Evolutionary conservation across 1,140 invertebrate genomes (phyloP).

Genomic region (Drosophila ercepeae): DNA sequence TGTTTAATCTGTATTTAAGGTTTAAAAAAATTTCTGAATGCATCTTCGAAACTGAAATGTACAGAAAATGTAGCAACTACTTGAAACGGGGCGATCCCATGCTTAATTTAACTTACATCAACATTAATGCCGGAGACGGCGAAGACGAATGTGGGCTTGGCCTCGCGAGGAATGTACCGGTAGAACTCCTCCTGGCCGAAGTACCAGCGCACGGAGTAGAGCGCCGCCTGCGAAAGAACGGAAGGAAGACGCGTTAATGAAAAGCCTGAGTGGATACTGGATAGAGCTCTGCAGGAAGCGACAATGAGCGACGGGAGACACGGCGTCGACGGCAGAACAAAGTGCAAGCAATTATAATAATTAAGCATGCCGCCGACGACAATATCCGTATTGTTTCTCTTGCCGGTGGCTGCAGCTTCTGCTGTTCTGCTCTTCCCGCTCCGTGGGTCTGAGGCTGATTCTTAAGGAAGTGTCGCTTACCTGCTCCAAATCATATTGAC

Average conservation of each 20-base stretch:
- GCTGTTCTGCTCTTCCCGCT: constrained; percentile 3
- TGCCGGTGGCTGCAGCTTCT: neutral
- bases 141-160: constrained; percentile 89
- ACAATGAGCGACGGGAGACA: constrained; percentile 15
- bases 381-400: constrained; percentile 29
- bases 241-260: constrained; percentile 62
- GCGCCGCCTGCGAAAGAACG: constrained; percentile 84
- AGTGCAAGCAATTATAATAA: constrained; percentile 81
- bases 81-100: constrained; percentile 21
- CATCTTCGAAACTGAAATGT: neutral
- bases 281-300: constrained; percentile 15
- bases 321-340: constrained; percentile 56
- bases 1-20: no score
- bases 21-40: no score
- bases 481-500: constrained; percentile 91
- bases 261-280: constrained; percentile 46
- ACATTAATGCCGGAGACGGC: constrained; percentile 88
- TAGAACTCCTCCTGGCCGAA: constrained; percentile 91
- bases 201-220: constrained; percentile 95
- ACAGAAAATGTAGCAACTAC: constrained; percentile 2
- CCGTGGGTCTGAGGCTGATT: neutral
- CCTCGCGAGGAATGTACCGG: constrained; percentile 88
- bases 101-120: constrained; percentile 88
- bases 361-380: constrained; percentile 68
- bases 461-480: constrained; percentile 69